Percentiles rank a stretch among this genome's conserved stretches.
Evolutionary conservation across 2,113 vertebrate genomes (phyloP).

Genomic region (Oceanites oceanicus): DNA sequence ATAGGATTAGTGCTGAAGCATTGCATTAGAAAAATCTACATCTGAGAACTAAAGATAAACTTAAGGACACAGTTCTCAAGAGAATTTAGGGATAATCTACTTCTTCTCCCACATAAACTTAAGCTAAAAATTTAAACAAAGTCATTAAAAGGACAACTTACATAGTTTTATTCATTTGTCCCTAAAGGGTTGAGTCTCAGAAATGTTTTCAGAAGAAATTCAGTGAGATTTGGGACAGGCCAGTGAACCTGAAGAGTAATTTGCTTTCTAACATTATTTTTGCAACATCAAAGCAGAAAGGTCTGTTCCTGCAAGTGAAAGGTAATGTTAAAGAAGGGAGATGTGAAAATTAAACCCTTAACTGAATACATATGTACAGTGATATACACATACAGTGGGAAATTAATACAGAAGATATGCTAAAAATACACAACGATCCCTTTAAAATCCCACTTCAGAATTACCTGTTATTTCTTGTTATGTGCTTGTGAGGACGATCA

Average conservation of each 20-base stretch:
- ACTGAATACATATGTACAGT: background rate
- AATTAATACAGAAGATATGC: background rate
- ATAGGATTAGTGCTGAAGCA: background rate
- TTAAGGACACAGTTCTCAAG: background rate
- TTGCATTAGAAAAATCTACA: background rate
- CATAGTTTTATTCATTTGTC: background rate
- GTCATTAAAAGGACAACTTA: background rate
- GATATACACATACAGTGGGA: background rate
- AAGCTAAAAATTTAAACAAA: background rate
- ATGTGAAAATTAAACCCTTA: background rate
- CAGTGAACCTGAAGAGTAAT: background rate
- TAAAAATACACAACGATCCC: accelerated
- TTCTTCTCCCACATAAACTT: background rate
- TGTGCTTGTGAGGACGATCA: background rate
- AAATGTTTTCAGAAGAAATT: background rate
- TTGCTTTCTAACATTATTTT: background rate
- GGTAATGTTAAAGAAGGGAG: background rate
- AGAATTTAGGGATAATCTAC: background rate
- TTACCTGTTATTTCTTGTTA: background rate
- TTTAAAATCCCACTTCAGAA: background rate
- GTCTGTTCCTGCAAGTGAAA: background rate
- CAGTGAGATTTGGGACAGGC: background rate
- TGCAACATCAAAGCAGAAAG: background rate
- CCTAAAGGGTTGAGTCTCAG: background rate
- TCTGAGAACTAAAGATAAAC: background rate